Base-by-base conservation (phyloP, 35 echinoderm and acorn worm species). In the Strongylocentrotus purpuratus region DNA sequence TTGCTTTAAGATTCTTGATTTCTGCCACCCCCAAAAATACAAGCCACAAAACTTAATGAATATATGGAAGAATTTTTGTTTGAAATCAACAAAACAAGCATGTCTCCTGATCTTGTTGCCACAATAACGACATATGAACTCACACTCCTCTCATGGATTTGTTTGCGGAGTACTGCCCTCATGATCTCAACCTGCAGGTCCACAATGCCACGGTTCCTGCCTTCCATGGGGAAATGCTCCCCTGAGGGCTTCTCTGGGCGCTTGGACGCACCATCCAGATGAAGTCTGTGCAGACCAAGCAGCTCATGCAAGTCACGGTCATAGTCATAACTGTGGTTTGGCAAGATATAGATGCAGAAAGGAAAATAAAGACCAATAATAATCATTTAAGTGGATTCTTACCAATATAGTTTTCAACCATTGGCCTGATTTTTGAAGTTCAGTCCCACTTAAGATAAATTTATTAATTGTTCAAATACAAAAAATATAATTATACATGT, bases 161-260 rank as follows among this genome's bases (percentile, higher is more conserved):
- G 98, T 97, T 99, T 99, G 94, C 96, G 96, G 18, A 97, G 60
- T 88, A 97, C 85, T 32, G 94, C 95, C 33, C 86, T 97, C 91
- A 99, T 96, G 46, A 99, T 85, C 46, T 99, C 97, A 50, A 97
- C 95, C 91, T 99, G 98, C 86, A 97, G 94, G 33, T 97, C 97
- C 20, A 99, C 97, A 28, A 99, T 89, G 25, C 98, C 98, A 90
- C 96, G 95, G 18, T 94, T 92, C 48, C 95, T 96, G 28, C 95
- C 92, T 59, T 96, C 94, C 86, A 97, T 92, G 25, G 94, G 96
- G 15, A 85, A 94, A 0, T 95, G 71, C 32, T 96, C 96, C 18
- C 96, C 95, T 31, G 85, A 95, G 17, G 94, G 86, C n/a, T 94
- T 65, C 13, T 96, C 94, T 32, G 95, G 96, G 46, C 85, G 88